Evolutionary conservation across 2,888 invertebrate species (phyloP), one percentile per base, ranked within the genome.

Genomic region (Masnerella sp.): DNA sequence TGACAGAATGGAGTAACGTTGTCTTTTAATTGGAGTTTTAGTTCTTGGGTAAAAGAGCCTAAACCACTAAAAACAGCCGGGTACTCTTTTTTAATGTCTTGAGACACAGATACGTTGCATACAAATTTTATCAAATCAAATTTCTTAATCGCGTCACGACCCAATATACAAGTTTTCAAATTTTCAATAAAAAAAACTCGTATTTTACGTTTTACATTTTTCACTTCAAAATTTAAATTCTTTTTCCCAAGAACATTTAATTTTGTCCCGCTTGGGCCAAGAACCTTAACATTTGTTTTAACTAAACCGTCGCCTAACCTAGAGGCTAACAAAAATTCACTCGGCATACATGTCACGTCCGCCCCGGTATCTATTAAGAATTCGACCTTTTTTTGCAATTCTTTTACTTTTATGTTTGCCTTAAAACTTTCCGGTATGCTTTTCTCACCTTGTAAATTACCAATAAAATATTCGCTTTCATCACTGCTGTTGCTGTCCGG

Each of bases 21-120:
- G 2, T 74, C 43, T 74, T 47, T 78, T 8, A 84, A 18, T 56
- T 77, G 49, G 5, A 84, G 80, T 4, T 20, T 56, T 49, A 82
- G 77, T 45, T 79, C 34, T 15, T 47, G 28, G 22, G 75, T 58
- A 58, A 79, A 76, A 42, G 77, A 64, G 1, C 79, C 80, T 25
- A 79, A 61, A 9, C 79, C 78, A 38, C 62, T 32, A 43, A 78
- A 80, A 11, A 74, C 40, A 3, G 30, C 30, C 0, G 73, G 22
- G 34, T 64, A 74, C 59, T 77, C 22, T 18, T 7, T 8, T 14
- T 51, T 18, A n/a, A 32, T 7, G 5, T 8, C 32, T 8, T 9
- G 8, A 2, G 32, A 2, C 7, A 14, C 20, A 9, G 75, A 52
- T 11, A 47, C 54, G 11, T 75, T 75, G 51, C 61, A 2, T 2